A percentile compares a stretch with the other conserved stretches of the same genome.
These are phyloP conservation scores for Cerastoderma edule DNA, from an alignment of 2,888 invertebrate genomes.

Conservation along the genomic window DNA sequence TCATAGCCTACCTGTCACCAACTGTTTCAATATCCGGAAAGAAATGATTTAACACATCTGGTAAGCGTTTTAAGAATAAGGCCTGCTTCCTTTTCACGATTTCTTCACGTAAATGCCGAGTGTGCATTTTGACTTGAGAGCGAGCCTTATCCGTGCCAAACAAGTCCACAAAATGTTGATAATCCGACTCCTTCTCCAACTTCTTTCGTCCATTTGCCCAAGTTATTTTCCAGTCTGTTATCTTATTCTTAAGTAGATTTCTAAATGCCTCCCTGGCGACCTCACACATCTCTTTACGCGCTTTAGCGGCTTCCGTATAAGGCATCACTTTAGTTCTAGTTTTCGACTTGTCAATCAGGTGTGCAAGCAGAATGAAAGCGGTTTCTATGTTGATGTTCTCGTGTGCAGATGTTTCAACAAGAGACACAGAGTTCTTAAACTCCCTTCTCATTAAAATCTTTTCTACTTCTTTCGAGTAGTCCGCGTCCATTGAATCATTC, in stretches of 20 bases:
- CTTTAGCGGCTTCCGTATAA: constrained; percentile 93
- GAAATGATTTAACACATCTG: constrained; percentile 90
- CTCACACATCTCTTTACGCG: constrained; percentile 94
- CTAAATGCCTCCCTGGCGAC: constrained; percentile 96
- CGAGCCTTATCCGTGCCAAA: constrained; percentile 94
- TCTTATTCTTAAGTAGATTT: constrained; percentile 92
- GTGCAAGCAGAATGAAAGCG: constrained; percentile 93
- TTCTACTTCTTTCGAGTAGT: constrained; percentile 90
- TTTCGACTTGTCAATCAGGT: constrained; percentile 96
- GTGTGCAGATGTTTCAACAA: constrained; percentile 97
- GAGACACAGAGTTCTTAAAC: constrained; percentile 90
- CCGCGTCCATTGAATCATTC: constrained; percentile 95
- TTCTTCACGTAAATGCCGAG: constrained; percentile 92
- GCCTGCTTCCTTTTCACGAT: constrained; percentile 90
- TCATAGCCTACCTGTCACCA: constrained; percentile 86
- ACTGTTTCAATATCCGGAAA: constrained; percentile 90
- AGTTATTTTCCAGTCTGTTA: constrained; percentile 91
- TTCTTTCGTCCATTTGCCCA: constrained; percentile 89
- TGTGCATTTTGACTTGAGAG: constrained; percentile 90
- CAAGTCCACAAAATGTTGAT: constrained; percentile 92
- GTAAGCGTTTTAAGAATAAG: constrained; percentile 91
- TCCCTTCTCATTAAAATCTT: constrained; percentile 94
- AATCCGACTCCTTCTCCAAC: constrained; percentile 94
- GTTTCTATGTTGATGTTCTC: constrained; percentile 98
- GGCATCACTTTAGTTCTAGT: constrained; percentile 86